These are phyloP conservation scores for Bostrychus sinensis DNA, from an alignment of 2,113 vertebrate genomes.

Conservation along the genomic window DNA sequence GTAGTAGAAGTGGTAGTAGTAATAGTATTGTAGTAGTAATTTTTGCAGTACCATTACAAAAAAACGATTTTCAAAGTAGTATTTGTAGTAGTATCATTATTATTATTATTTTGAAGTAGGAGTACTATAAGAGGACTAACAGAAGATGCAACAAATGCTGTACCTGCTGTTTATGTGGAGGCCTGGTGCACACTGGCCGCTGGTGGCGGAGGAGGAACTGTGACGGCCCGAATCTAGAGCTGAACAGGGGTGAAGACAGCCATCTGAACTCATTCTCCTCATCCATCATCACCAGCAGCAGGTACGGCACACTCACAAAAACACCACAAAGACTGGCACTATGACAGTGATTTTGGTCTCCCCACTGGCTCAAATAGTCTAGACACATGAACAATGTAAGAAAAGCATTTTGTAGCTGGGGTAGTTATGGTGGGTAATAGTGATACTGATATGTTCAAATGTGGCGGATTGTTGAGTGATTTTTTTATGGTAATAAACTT, in stretches of 20 bases:
- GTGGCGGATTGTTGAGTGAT: too few relatives aligned
- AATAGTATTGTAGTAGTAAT: too few relatives aligned
- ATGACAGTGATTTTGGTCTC: background rate
- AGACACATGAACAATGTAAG: background rate
- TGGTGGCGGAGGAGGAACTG: background rate
- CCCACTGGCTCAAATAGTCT: background rate
- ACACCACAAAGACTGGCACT: background rate
- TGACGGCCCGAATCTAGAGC: conserved; percentile 1
- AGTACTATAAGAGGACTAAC: too few relatives aligned
- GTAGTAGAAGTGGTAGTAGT: too few relatives aligned
- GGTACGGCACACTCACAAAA: background rate
- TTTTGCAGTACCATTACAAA: too few relatives aligned
- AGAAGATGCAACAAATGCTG: background rate
- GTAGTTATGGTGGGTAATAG: too few relatives aligned
- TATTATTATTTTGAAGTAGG: too few relatives aligned
- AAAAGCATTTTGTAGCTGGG: too few relatives aligned
- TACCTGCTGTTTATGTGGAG: background rate
- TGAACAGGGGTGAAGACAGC: background rate
- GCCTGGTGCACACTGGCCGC: background rate
- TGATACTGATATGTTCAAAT: too few relatives aligned
- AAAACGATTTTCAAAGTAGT: too few relatives aligned
- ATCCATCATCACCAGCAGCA: background rate
- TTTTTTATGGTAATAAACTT: too few relatives aligned
- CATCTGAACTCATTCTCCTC: background rate
- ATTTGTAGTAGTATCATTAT: too few relatives aligned